These are phyloP conservation scores for Psilopsiagon aurifrons DNA, from an alignment of 2,113 vertebrate genomes.

Conservation along the genomic window DNA sequence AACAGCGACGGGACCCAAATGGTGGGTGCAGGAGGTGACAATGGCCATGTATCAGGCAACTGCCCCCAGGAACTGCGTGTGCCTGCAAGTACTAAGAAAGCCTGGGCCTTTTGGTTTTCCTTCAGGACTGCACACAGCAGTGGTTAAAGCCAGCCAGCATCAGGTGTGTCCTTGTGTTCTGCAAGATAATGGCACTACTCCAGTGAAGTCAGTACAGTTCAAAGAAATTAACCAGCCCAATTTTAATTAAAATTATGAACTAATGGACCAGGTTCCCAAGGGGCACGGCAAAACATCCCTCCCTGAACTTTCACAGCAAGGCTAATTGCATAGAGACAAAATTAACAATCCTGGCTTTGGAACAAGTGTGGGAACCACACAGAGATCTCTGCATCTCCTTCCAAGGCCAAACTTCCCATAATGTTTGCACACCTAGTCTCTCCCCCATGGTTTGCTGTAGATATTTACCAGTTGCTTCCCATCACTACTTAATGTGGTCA, in stretches of 20 bases:
- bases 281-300: background rate
- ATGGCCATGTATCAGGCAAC: rapidly evolving
- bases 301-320: background rate
- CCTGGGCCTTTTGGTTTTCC: background rate
- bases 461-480: background rate
- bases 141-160: background rate
- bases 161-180: background rate
- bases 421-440: background rate
- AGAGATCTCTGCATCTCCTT: background rate
- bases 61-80: rapidly evolving
- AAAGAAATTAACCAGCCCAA: background rate
- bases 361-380: background rate
- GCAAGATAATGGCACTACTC: background rate
- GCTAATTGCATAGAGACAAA: conserved; percentile 10
- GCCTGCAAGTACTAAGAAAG: background rate
- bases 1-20: background rate
- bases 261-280: background rate
- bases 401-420: background rate
- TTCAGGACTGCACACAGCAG: rapidly evolving
- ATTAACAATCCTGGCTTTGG: background rate
- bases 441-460: background rate
- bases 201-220: background rate
- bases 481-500: background rate
- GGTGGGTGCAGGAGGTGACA: background rate
- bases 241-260: conserved; percentile 41